Conservation (phyloP, 2,113 vertebrate genomes). For the Herpetotheres cachinnans region DNA sequence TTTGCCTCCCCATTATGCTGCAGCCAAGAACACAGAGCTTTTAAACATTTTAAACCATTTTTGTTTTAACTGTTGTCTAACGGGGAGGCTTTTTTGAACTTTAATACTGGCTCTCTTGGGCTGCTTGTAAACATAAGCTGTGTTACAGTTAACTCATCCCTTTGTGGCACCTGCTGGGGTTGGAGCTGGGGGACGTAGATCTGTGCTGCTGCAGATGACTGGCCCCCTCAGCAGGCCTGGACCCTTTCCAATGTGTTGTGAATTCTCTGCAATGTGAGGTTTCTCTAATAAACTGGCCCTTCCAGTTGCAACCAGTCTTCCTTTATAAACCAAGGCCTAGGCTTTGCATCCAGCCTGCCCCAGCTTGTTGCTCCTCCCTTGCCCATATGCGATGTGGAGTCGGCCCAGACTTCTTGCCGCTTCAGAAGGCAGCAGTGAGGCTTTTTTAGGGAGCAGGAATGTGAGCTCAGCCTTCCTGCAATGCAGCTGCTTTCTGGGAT, state of each 20-base stretch:
- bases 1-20: conserved; percentile 47
- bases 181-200: neutral
- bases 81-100: conserved; percentile 23
- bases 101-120: conserved; percentile 60
- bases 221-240: conserved; percentile 2
- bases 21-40: conserved; percentile 30
- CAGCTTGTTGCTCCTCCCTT: neutral
- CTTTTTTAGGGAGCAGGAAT: neutral
- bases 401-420: neutral
- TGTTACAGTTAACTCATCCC: conserved; percentile 37
- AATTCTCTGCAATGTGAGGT: conserved; percentile 58
- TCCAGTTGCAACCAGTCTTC: conserved; percentile 58
- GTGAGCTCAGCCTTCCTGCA: neutral
- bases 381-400: rapidly evolving
- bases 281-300: conserved; percentile 69
- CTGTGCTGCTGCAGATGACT: neutral
- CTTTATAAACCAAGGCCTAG: conserved; percentile 20
- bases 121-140: conserved; percentile 59
- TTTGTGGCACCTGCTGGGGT: neutral
- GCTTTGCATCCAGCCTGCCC: neutral
- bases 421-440: neutral
- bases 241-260: conserved; percentile 49
- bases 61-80: conserved; percentile 35
- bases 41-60: conserved; percentile 43
- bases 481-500: neutral